Base-by-base conservation (phyloP, 2,113 vertebrate genomes). In the Neolamprologus longior region DNA sequence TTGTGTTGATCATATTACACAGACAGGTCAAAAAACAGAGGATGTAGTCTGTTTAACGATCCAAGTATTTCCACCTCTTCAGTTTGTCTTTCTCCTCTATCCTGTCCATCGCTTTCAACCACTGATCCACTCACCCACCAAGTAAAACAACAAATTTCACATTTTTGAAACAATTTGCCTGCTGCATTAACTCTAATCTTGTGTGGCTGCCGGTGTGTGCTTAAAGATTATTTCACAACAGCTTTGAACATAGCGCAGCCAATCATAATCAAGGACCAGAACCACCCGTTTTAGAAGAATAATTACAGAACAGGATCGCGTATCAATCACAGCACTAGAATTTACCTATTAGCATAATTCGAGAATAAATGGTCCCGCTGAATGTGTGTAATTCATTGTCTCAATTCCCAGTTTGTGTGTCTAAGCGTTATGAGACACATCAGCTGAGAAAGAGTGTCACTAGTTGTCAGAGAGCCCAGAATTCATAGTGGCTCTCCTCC, bases 381-480 rank as follows among this genome's bases (percentile, higher is more conserved):
- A 50, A 71, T 80, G 82, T 78, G 37, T 89, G 28, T 84, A 76
- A 61, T 80, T 55, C 35, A 42, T 80, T 42, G 50, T 54, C 52
- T 68, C 7, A 9, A 88, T 89, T 73, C 66, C 80, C 85, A 63
- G 85, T 82, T 19, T 83, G 68, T 76, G 71, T 53, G 66, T 88
- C 21, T 35, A 81, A 37, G 86, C 55, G 55, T 55, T 91, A 50
- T 82, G 80, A 88, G 57, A 90, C 78, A 50, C 58, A 81, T 84
- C 54, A 82, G 83, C 83, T 91, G 86, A 88, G 54, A 80, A 53
- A 57, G 84, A 66, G 85, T 90, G 85, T 91, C 91, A 90, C 50
- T 37, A 82, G 87, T 90, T 87, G 92, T 88, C 89, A 90, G 86
- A 89, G 82, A 88, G 89, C 87, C 85, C 83, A 89, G 85, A 94